Base-by-base conservation (phyloP, 2,888 invertebrate genomes). In the Linnaemya vulpina region DNA sequence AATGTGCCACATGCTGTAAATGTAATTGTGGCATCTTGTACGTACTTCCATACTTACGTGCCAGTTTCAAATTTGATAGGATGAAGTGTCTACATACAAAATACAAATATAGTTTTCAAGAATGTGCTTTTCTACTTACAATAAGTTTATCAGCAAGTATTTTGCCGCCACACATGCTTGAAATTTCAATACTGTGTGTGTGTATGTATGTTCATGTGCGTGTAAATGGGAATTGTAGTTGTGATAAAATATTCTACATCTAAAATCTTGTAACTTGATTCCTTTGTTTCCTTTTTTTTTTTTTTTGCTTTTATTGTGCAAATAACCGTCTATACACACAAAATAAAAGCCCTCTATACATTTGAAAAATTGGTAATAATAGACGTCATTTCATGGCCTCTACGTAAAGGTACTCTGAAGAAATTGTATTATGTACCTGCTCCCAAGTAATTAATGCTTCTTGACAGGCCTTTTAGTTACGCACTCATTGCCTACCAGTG, bases 91-190 rank as follows among this genome's bases (percentile, higher is more conserved):
- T 68, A 58, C 25, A 58, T 40, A 43, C 13, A 43, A 0, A 49
- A 46, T 9, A 7, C 53, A 20, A 38, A n/a, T 30, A 8, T 22
- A 38, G 5, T 35, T 67, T 46, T 15, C 17, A 13, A 17, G 30
- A 60, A 53, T 70, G 20, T 78, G 15, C 30, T 63, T 53, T 46
- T 63, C 63, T 62, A 7, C 38, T 46, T 67, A 49, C 67, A 77
- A 62, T 25, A 70, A 70, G 70, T 70, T 75, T 81, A 75, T 81
- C 62, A 53, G 68, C 22, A 49, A 74, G 55, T 40, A 74, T 74
- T 68, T 81, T 5, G 53, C 74, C 62, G 51, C 60, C 60, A 51
- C 62, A 51, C 60, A 68, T 73, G 53, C 30, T 62, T 53, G 58
- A 79, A 62, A 13, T 63, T 49, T 38, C 13, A 68, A 17, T n/a